These are phyloP conservation scores for Catocala fraxini DNA, from an alignment of 2,888 invertebrate genomes.

Conservation along the genomic window DNA sequence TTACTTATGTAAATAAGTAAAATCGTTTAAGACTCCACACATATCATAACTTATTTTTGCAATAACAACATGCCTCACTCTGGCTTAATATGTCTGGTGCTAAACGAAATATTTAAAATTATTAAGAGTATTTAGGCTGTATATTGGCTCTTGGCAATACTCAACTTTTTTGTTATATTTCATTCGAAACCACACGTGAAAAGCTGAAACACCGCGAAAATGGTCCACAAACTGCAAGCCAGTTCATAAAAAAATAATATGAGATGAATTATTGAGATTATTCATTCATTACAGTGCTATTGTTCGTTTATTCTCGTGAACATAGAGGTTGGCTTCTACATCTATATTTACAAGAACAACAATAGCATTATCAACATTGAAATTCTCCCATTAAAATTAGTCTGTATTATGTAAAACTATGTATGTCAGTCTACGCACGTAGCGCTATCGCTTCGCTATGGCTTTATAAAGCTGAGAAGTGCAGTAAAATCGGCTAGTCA, in stretches of 20 bases:
- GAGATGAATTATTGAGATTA: constrained; percentile 2
- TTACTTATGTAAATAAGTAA: too few species aligned
- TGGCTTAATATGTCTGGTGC: constrained; percentile 1
- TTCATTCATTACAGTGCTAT: neutral
- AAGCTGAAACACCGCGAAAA: neutral
- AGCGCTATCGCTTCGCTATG: constrained; percentile 15
- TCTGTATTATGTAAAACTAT: neutral
- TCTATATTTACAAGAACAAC: too few species aligned
- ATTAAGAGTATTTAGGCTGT: neutral
- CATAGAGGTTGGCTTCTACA: neutral
- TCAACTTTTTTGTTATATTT: constrained; percentile 2
- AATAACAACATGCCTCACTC: constrained; percentile 1
- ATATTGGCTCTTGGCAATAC: neutral
- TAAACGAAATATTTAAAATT: constrained; percentile 10
- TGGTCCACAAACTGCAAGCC: neutral
- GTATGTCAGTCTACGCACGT: constrained; percentile 5
- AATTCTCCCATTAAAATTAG: neutral
- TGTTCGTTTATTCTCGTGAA: neutral
- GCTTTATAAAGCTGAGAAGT: constrained; percentile 22
- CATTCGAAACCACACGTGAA: constrained; percentile 4
- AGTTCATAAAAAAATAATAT: constrained; percentile 5
- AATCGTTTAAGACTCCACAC: too few species aligned
- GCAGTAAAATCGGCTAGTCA: constrained; percentile 33
- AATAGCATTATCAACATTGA: neutral
- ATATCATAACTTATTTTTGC: constrained; percentile 2